Evolutionary conservation across 2,888 invertebrate species (phyloP).

Genomic region (Cordilura impudica): DNA sequence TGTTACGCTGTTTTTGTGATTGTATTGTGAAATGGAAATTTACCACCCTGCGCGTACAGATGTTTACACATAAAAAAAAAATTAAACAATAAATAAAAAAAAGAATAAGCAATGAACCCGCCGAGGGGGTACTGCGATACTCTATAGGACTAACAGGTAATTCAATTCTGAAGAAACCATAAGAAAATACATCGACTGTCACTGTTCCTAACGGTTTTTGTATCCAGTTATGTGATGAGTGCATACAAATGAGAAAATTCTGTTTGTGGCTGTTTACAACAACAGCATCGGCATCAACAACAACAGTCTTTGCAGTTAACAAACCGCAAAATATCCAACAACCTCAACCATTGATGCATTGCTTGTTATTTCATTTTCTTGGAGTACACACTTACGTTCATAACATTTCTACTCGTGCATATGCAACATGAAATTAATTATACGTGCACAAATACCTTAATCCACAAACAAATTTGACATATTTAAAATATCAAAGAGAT

Average conservation of each 20-base stretch:
- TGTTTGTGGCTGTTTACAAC: neutral
- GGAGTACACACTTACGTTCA: constrained; percentile 33
- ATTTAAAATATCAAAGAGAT: constrained; percentile 64
- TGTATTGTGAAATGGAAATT: too few species aligned
- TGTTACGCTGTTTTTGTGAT: too few species aligned
- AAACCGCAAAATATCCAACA: constrained; percentile 64
- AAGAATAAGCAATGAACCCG: too few species aligned
- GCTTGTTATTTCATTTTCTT: constrained; percentile 52
- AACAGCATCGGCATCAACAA: neutral
- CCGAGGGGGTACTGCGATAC: too few species aligned
- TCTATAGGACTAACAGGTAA: too few species aligned
- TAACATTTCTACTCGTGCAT: constrained; percentile 51
- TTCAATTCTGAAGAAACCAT: too few species aligned
- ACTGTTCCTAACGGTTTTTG: neutral
- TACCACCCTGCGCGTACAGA: too few species aligned
- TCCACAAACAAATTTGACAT: constrained; percentile 67
- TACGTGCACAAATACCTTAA: constrained; percentile 72
- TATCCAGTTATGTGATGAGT: neutral
- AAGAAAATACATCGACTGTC: too few species aligned
- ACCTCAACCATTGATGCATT: constrained; percentile 46
- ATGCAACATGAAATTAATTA: constrained; percentile 71
- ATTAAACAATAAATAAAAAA: too few species aligned
- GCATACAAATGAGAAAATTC: neutral
- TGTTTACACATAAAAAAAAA: too few species aligned
- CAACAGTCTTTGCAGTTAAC: constrained; percentile 41